Percentiles rank a stretch among this genome's conserved stretches.
phyloP scores from a whole-genome alignment of 1,140 invertebrate species.

The Heliothis subflexa region DNA sequence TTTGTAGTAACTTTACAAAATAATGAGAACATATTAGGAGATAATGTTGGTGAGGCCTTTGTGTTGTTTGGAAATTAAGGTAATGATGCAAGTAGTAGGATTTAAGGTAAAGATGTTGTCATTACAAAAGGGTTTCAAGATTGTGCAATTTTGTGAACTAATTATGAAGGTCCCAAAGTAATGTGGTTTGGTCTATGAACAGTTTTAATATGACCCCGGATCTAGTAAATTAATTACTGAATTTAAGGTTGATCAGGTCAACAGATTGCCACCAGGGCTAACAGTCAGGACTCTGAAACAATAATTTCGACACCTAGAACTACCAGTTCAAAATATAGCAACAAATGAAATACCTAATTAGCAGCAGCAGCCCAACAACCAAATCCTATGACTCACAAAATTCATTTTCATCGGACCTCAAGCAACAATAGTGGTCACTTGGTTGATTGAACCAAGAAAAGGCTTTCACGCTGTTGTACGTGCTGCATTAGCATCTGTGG shows the following conservation, averaged over 20 bases:
- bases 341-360: neutral
- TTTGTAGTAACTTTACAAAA: constrained; percentile 13
- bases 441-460: constrained; percentile 42
- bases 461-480: constrained; percentile 33
- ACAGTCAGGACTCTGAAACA: too few species aligned
- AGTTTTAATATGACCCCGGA: too few species aligned
- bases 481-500: constrained; percentile 36
- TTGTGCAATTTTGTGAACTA: neutral
- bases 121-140: neutral
- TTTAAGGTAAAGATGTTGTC: neutral
- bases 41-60: constrained; percentile 16
- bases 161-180: too few species aligned
- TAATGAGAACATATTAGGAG: constrained; percentile 21
- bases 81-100: constrained; percentile 24
- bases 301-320: neutral
- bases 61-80: constrained; percentile 3
- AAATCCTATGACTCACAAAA: constrained; percentile 27
- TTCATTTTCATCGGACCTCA: constrained; percentile 33
- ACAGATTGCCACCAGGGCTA: too few species aligned
- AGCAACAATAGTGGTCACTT: constrained; percentile 21
- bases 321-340: neutral
- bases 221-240: too few species aligned
- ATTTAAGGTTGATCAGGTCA: too few species aligned
- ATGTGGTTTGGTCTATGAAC: too few species aligned
- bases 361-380: neutral